A percentile compares a stretch with the other conserved stretches of the same genome.
phyloP scores from a whole-genome alignment of 2,113 vertebrate species.

The Crocuta crocuta region DNA sequence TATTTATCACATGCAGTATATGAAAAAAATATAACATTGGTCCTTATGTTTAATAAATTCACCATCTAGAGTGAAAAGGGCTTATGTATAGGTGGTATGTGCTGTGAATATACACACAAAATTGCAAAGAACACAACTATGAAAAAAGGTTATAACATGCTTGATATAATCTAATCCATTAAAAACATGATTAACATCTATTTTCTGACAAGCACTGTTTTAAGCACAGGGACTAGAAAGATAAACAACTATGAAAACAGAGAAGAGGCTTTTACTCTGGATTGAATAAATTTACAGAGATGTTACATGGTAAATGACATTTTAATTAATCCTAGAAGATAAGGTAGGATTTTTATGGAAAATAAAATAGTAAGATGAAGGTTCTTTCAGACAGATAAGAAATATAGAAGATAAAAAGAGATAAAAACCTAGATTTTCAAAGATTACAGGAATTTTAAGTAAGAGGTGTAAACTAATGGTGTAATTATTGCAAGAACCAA shows the following conservation, averaged over 20 bases:
- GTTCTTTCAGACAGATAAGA: background rate
- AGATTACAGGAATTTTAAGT: background rate
- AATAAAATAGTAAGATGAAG: background rate
- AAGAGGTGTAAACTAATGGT: background rate
- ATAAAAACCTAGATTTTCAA: background rate
- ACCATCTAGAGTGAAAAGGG: background rate
- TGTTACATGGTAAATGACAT: background rate
- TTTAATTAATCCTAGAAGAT: background rate
- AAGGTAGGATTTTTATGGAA: background rate
- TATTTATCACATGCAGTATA: background rate
- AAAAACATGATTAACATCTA: background rate
- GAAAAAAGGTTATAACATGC: background rate
- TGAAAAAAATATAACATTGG: background rate
- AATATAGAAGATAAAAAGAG: background rate
- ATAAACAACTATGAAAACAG: background rate
- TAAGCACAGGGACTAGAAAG: background rate
- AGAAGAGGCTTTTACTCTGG: background rate
- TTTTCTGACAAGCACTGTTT: background rate
- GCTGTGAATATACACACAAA: background rate
- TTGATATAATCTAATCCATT: background rate
- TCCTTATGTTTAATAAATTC: background rate
- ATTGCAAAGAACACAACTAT: background rate
- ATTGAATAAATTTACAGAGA: background rate
- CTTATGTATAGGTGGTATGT: background rate
- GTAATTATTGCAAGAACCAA: background rate